These are phyloP conservation scores for Coecobrya sp. DNA, from an alignment of 2,888 invertebrate genomes.

Conservation along the genomic window DNA sequence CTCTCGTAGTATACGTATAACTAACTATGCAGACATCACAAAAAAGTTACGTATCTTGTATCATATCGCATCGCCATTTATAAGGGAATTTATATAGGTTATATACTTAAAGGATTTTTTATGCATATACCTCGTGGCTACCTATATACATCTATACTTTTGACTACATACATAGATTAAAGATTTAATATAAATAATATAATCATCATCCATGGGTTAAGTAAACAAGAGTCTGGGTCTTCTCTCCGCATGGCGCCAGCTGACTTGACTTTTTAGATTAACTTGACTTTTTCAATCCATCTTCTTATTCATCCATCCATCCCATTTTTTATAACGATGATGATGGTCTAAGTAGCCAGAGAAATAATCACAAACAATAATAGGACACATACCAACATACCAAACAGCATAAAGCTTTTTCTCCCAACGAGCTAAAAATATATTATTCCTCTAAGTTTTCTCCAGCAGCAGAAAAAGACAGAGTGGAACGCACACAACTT, in stretches of 20 bases:
- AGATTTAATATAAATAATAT: constrained; percentile 24
- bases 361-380: constrained; percentile 31
- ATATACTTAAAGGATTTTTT: too few species aligned
- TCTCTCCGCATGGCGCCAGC: constrained; percentile 72
- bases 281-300: constrained; percentile 64
- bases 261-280: constrained; percentile 72
- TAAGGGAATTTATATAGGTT: too few species aligned
- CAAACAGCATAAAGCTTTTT: constrained; percentile 34
- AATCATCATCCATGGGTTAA: constrained; percentile 51
- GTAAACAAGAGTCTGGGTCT: constrained; percentile 71
- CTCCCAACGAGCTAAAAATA: too few species aligned
- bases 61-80: too few species aligned
- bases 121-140: too few species aligned
- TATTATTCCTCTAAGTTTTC: too few species aligned
- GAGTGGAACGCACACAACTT: background rate
- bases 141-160: background rate
- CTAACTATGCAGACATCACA: too few species aligned
- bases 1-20: too few species aligned
- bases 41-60: too few species aligned
- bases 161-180: constrained; percentile 30
- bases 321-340: constrained; percentile 2
- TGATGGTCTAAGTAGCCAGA: background rate
- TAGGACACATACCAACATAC: too few species aligned
- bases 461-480: background rate
- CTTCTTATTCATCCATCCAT: constrained; percentile 44